phyloP scores from a whole-genome alignment of 2,888 invertebrate genomes.

The Meiosimyza decipiens region DNA sequence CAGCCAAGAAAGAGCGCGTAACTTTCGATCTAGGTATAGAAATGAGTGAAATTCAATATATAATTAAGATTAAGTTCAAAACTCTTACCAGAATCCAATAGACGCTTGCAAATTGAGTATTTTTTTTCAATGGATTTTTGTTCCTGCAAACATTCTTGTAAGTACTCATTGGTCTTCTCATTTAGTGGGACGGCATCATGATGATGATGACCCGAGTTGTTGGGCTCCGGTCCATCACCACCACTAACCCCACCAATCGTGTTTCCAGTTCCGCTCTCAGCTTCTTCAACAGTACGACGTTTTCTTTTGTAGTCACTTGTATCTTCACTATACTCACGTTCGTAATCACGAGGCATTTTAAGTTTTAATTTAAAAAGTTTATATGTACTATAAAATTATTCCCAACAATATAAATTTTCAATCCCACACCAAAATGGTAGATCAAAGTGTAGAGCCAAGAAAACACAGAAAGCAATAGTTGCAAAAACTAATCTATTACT shows the following conservation, averaged over 20 bases:
- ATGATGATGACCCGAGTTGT: constrained; percentile 28
- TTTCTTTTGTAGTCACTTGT: constrained; percentile 63
- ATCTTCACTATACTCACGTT: constrained; percentile 64
- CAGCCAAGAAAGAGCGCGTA: no score
- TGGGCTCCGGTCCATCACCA: constrained; percentile 42
- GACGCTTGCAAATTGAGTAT: constrained; percentile 75
- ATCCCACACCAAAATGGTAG: constrained; percentile 23
- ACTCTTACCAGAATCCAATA: constrained; percentile 78
- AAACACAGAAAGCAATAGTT: neutral
- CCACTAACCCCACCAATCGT: constrained; percentile 47
- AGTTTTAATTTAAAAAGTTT: neutral
- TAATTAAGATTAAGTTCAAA: no score
- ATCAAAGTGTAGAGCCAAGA: constrained; percentile 9
- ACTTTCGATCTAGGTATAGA: no score
- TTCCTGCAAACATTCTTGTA: constrained; percentile 78
- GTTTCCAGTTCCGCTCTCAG: constrained; percentile 46
- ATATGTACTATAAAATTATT: constrained; percentile 3
- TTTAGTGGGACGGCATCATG: constrained; percentile 66
- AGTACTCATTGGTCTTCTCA: constrained; percentile 81
- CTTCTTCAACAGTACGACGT: constrained; percentile 61
- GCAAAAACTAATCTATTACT: neutral
- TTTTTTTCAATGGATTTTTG: constrained; percentile 76
- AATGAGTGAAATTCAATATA: no score
- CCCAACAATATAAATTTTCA: neutral
- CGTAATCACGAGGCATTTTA: constrained; percentile 64